Evolutionary conservation across 2,113 vertebrate genomes (phyloP).

Genomic region (Psammodynastes pulverulentus): DNA sequence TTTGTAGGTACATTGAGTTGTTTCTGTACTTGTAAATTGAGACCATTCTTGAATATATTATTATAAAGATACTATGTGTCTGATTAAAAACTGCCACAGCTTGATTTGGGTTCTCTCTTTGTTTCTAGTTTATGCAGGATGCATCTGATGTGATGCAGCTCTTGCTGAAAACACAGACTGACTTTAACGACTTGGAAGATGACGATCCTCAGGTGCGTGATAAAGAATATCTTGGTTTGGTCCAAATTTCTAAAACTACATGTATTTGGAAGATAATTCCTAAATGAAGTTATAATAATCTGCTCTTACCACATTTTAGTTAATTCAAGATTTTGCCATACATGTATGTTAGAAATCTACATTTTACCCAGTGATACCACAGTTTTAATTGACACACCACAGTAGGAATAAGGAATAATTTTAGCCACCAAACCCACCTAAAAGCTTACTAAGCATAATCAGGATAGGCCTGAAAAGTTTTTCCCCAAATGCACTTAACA

Average conservation of each 20-base stretch:
- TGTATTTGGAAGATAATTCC: background rate
- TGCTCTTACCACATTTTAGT: background rate
- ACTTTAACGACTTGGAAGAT: constrained; percentile 95
- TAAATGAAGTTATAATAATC: background rate
- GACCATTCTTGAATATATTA: background rate
- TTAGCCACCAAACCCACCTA: background rate
- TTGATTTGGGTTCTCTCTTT: constrained; percentile 10
- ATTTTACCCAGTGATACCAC: background rate
- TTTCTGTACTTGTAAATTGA: background rate
- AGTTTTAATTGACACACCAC: background rate
- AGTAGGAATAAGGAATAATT: background rate
- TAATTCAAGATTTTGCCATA: background rate
- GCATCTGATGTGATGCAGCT: constrained; percentile 98
- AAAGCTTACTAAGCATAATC: background rate
- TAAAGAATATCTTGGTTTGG: background rate
- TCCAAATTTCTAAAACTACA: background rate
- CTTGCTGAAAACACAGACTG: constrained; percentile 94
- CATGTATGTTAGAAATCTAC: background rate
- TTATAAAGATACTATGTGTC: background rate
- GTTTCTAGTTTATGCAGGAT: constrained; percentile 94
- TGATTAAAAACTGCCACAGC: background rate
- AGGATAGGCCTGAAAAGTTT: background rate
- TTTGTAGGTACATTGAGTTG: background rate
- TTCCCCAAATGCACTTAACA: background rate
- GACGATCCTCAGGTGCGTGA: constrained; percentile 91